These are phyloP conservation scores for Progne subis DNA, from an alignment of 2,113 vertebrate genomes.

Conservation along the genomic window DNA sequence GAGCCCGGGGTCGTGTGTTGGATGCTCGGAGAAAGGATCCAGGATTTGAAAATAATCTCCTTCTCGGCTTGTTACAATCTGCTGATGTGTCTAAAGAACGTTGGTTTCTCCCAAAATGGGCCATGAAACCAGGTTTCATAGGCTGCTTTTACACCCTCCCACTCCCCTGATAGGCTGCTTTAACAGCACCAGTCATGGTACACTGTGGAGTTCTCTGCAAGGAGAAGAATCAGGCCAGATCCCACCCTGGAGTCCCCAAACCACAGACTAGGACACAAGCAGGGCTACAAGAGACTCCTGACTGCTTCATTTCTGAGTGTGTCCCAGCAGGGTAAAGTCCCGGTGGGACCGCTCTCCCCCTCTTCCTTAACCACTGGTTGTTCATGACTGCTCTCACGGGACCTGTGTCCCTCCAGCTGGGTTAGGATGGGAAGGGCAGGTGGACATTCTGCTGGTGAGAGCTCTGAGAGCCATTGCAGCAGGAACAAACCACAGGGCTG, in stretches of 20 bases:
- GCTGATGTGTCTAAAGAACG: not conserved
- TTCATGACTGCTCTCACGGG: not conserved
- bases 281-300: not conserved
- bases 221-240: not conserved
- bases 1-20: not conserved
- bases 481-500: not conserved
- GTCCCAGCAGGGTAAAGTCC: not conserved
- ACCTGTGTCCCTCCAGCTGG: not conserved
- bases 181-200: fast-evolving
- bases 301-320: not conserved
- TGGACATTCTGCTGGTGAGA: not conserved
- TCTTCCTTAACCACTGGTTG: not conserved
- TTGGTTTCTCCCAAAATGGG: not conserved
- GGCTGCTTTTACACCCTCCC: not conserved
- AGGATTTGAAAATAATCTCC: not conserved
- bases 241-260: not conserved
- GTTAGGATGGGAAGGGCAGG: not conserved
- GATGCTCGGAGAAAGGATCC: not conserved
- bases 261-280: not conserved
- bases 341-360: not conserved
- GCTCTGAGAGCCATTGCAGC: not conserved
- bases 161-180: not conserved
- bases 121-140: not conserved
- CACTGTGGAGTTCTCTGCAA: not conserved
- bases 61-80: not conserved